These are phyloP conservation scores for Hydropotes inermis DNA, from an alignment of 2,113 vertebrate species.

Conservation along the genomic window DNA sequence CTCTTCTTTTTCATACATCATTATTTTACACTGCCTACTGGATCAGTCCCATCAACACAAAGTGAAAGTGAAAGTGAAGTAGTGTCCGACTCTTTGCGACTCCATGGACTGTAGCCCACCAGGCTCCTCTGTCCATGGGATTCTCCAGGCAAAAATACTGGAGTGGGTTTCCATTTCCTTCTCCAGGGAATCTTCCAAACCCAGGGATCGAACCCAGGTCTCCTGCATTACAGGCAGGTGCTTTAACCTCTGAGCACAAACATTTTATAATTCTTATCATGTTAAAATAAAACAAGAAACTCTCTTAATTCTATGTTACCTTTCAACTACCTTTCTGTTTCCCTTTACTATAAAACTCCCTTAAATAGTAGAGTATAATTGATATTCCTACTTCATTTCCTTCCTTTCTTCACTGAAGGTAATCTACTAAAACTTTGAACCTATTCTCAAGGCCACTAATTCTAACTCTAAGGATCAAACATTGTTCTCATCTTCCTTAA, in stretches of 20 bases:
- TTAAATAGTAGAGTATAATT: neutral
- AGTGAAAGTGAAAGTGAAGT: too few relatives aligned
- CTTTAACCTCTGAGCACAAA: neutral
- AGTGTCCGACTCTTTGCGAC: too few relatives aligned
- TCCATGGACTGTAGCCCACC: too few relatives aligned
- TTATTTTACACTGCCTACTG: neutral
- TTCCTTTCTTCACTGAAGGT: neutral
- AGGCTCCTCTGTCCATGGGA: too few relatives aligned
- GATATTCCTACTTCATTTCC: neutral
- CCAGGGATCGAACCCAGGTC: too few relatives aligned
- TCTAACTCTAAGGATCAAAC: neutral
- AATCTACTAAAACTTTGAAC: neutral
- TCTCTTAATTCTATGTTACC: neutral
- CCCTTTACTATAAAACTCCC: neutral
- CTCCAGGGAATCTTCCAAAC: too few relatives aligned
- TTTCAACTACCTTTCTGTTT: neutral
- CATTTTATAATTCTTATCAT: neutral
- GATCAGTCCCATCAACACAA: neutral
- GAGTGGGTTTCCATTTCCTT: too few relatives aligned
- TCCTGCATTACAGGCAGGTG: too few relatives aligned
- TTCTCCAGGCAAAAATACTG: too few relatives aligned
- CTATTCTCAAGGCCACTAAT: neutral
- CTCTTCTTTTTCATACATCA: neutral
- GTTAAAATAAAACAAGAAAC: neutral
- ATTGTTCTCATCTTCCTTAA: neutral